These are phyloP conservation scores for Drosophila burlai DNA, from an alignment of 1,140 invertebrate species.

Conservation along the genomic window DNA sequence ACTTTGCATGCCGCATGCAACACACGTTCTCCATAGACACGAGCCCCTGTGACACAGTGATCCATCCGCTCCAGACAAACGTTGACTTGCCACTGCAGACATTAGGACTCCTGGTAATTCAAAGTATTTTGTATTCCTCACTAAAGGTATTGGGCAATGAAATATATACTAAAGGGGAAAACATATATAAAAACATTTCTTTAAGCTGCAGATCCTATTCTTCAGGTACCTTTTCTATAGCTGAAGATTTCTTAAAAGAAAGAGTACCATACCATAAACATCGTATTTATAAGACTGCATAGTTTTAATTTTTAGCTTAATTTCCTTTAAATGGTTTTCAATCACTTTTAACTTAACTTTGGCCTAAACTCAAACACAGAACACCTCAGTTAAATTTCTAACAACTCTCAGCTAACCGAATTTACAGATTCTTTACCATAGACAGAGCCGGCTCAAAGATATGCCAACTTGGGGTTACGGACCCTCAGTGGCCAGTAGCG, in stretches of 20 bases:
- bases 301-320: too few species aligned
- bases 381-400: background rate
- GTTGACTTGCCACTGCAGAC: slow-evolving; percentile 5
- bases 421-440: slow-evolving; percentile 11
- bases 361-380: background rate
- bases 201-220: background rate
- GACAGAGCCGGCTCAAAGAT: slow-evolving; percentile 18
- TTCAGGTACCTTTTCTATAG: too few species aligned
- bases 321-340: background rate
- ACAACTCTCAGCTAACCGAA: background rate
- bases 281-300: too few species aligned
- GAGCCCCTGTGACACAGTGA: slow-evolving; percentile 47
- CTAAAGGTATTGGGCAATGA: too few species aligned
- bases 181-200: too few species aligned
- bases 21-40: slow-evolving; percentile 30
- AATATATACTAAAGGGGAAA: background rate
- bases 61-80: slow-evolving; percentile 24
- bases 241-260: too few species aligned
- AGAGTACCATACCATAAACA: too few species aligned
- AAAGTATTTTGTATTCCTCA: background rate
- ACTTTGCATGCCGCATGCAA: slow-evolving; percentile 77
- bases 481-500: slow-evolving; percentile 40
- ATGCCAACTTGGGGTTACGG: slow-evolving; percentile 10
- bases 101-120: background rate
- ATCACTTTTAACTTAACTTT: background rate